A percentile compares a stretch with the other conserved stretches of the same genome.
Evolutionary conservation across 2,797 vertebrate species (phyloP).

Genomic region (Acipenser ruthenus): DNA sequence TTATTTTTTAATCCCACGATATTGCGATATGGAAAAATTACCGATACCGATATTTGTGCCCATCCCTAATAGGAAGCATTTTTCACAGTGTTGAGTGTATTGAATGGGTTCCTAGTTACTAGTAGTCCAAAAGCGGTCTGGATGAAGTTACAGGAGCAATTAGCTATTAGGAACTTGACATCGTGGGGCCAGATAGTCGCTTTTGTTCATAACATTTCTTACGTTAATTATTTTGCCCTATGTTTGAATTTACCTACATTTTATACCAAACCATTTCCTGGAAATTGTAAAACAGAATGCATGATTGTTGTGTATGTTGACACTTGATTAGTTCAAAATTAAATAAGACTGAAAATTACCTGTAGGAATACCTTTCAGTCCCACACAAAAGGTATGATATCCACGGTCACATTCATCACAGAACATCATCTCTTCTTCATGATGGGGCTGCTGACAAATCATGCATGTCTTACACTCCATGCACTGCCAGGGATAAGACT

Average conservation of each 20-base stretch:
- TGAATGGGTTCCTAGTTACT: too few relatives aligned
- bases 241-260: constrained; percentile 3
- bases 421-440: constrained; percentile 99
- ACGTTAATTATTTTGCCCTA: not conserved
- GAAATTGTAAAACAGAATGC: not conserved
- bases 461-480: constrained; percentile 98
- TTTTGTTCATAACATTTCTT: not conserved
- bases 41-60: too few relatives aligned
- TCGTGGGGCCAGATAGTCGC: not conserved
- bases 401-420: constrained; percentile 95
- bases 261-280: too few relatives aligned
- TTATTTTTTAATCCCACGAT: too few relatives aligned
- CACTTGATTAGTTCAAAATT: constrained; percentile 11
- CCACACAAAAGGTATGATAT: constrained; percentile 96
- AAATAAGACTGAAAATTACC: constrained; percentile 54
- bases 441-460: constrained; percentile 90
- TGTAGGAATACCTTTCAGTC: constrained; percentile 84
- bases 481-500: constrained; percentile 96
- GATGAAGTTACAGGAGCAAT: too few relatives aligned
- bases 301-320: not conserved
- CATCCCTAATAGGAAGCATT: too few relatives aligned
- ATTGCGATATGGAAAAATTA: too few relatives aligned
- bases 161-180: not conserved
- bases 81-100: too few relatives aligned
- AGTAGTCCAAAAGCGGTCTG: too few relatives aligned